Percentiles rank a stretch among this genome's conserved stretches.
Conservation (phyloP, 1,140 invertebrate genomes). For the Aradophagus sp. region DNA sequence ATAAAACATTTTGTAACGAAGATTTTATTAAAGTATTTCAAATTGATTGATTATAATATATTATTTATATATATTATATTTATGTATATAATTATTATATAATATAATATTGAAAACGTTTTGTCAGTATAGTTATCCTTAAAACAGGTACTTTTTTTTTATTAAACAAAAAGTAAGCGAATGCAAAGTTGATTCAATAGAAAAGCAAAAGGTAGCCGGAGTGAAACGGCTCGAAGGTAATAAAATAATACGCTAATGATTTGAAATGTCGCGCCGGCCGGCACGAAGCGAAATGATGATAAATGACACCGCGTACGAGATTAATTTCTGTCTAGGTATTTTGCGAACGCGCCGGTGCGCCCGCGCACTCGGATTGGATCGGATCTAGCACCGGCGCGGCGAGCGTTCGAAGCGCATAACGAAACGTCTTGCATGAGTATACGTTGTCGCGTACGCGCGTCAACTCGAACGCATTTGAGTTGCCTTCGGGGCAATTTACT, state of each 20-base stretch:
- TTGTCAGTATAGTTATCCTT: too few relatives aligned
- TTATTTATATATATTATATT: too few relatives aligned
- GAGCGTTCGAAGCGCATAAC: conserved; percentile 57
- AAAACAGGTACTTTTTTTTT: too few relatives aligned
- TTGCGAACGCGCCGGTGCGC: conserved; percentile 36
- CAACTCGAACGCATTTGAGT: conserved; percentile 60
- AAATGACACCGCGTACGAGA: conserved; percentile 36
- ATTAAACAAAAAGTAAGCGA: too few relatives aligned
- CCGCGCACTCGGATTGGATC: conserved; percentile 39
- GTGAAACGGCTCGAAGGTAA: conserved; percentile 29
- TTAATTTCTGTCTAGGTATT: conserved; percentile 49
- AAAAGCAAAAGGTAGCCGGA: conserved; percentile 44
- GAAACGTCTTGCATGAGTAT: conserved; percentile 54
- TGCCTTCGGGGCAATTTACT: conserved; percentile 63
- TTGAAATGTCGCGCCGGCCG: conserved; percentile 33
- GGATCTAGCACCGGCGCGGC: conserved; percentile 48
- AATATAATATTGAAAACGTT: too few relatives aligned
- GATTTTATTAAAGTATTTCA: too few relatives aligned
- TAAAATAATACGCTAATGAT: conserved; percentile 54
- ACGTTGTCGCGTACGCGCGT: conserved; percentile 49
- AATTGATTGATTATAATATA: too few relatives aligned
- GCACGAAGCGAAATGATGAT: conserved; percentile 46
- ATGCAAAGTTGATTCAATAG: too few relatives aligned
- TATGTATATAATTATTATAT: too few relatives aligned
- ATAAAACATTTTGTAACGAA: too few relatives aligned